These are phyloP conservation scores for Hyppa rectilinea DNA, from an alignment of 2,888 invertebrate genomes.

Conservation along the genomic window DNA sequence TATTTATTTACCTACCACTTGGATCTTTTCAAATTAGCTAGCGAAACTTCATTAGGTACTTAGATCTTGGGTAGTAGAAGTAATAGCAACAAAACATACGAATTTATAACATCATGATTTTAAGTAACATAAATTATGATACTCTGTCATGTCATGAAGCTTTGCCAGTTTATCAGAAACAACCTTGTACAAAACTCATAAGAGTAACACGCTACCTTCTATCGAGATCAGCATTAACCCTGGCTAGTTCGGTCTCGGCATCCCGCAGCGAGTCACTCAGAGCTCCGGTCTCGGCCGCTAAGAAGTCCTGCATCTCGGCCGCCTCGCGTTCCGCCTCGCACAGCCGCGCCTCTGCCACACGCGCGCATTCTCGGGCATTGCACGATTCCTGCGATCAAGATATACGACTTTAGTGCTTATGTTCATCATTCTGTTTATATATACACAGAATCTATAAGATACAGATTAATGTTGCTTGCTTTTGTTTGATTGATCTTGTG, in stretches of 20 bases:
- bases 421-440: not conserved
- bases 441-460: too few relatives aligned
- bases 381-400: conserved; percentile 91
- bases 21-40: too few relatives aligned
- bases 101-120: too few relatives aligned
- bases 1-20: too few relatives aligned
- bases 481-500: too few relatives aligned
- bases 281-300: conserved; percentile 96
- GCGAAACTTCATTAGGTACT: too few relatives aligned
- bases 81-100: too few relatives aligned
- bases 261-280: conserved; percentile 95
- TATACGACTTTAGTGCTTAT: not conserved
- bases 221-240: conserved; percentile 81
- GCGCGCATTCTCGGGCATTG: conserved; percentile 92
- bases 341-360: conserved; percentile 93
- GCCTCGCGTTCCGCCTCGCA: conserved; percentile 95
- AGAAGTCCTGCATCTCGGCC: conserved; percentile 96
- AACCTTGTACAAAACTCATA: too few relatives aligned
- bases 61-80: too few relatives aligned
- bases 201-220: conserved; percentile 73
- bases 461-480: too few relatives aligned
- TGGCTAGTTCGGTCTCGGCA: conserved; percentile 92
- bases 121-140: too few relatives aligned
- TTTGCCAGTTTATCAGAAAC: not conserved
- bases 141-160: too few relatives aligned